These are phyloP conservation scores for Salminus brasiliensis DNA, from an alignment of 2,113 vertebrate genomes.

Conservation along the genomic window DNA sequence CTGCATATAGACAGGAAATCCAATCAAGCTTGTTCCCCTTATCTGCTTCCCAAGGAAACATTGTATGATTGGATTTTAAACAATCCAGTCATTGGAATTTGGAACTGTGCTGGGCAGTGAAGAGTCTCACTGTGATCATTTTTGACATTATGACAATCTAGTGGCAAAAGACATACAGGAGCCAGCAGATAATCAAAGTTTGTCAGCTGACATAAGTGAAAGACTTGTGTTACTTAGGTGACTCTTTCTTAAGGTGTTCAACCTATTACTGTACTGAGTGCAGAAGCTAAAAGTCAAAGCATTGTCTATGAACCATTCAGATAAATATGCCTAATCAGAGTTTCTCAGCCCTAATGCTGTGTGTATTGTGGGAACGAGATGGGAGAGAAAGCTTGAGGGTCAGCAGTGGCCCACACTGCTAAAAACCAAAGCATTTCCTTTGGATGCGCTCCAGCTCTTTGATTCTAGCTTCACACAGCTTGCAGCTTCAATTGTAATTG, in stretches of 20 bases:
- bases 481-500: background rate
- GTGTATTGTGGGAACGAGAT: background rate
- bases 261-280: background rate
- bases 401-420: background rate
- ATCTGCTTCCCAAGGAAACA: background rate
- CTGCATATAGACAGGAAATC: background rate
- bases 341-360: background rate
- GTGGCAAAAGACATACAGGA: background rate
- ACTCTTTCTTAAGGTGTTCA: no score
- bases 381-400: background rate
- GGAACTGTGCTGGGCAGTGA: background rate
- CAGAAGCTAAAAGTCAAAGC: background rate
- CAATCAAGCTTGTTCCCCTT: conserved; percentile 5
- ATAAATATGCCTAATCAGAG: background rate
- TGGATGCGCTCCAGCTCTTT: background rate
- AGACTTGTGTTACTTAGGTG: background rate
- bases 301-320: background rate
- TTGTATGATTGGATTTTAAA: background rate
- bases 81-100: background rate
- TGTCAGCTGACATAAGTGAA: background rate
- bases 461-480: background rate
- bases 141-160: background rate
- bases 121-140: background rate
- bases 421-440: background rate
- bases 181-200: background rate